These are phyloP conservation scores for Salvator merianae DNA, from an alignment of 2,113 vertebrate genomes.

Conservation along the genomic window DNA sequence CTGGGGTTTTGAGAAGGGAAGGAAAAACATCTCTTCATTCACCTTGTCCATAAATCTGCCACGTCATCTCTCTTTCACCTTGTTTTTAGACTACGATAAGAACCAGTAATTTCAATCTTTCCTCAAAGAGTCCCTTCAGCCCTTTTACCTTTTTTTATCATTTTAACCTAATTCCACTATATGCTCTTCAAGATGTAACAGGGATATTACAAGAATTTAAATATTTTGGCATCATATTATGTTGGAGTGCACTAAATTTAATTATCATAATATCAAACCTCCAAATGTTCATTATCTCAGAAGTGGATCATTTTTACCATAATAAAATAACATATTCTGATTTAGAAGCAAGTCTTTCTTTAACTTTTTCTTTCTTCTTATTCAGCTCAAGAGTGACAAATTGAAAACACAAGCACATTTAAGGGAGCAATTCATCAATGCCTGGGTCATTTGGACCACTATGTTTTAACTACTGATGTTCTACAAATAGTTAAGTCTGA, in stretches of 20 bases:
- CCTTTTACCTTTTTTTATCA: too few relatives aligned
- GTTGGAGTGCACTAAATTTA: constrained; percentile 35
- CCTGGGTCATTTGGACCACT: constrained; percentile 44
- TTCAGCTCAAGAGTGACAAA: constrained; percentile 16
- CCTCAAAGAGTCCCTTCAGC: too few relatives aligned
- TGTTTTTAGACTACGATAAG: too few relatives aligned
- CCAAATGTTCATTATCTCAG: constrained; percentile 54
- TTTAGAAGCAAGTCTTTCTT: constrained; percentile 1
- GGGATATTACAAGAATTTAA: too few relatives aligned
- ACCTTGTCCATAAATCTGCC: too few relatives aligned
- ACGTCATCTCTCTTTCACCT: too few relatives aligned
- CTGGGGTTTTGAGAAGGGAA: too few relatives aligned
- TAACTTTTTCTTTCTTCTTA: constrained; percentile 23
- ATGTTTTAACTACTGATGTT: constrained; percentile 63
- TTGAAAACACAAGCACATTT: constrained; percentile 40
- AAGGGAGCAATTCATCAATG: constrained; percentile 55
- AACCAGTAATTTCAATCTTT: too few relatives aligned
- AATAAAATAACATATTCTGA: constrained; percentile 35
- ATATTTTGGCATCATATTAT: constrained; percentile 45
- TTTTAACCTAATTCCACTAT: too few relatives aligned
- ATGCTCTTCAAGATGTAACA: too few relatives aligned
- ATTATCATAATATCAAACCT: constrained; percentile 45
- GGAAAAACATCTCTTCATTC: too few relatives aligned
- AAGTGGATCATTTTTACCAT: background rate
- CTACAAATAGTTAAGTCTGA: constrained; percentile 60